Percentiles rank a stretch among this genome's conserved stretches.
phyloP scores from a whole-genome alignment of 1,140 invertebrate genomes.

The Microplitis demolitor region DNA sequence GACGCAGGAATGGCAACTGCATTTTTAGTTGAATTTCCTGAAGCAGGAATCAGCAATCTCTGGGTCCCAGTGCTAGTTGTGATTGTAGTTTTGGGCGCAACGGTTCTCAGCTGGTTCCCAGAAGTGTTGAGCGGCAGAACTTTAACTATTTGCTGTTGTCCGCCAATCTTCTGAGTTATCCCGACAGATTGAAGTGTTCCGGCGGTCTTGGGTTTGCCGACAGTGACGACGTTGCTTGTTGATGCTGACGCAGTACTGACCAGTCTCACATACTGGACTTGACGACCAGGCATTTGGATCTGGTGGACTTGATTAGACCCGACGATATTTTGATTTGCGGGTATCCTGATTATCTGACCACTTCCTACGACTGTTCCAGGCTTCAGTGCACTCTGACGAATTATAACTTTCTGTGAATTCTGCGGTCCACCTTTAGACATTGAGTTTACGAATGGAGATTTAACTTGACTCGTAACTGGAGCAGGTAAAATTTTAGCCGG shows the following conservation, averaged over 20 bases:
- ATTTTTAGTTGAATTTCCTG: constrained; percentile 49
- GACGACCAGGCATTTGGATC: constrained; percentile 73
- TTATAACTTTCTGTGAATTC: constrained; percentile 65
- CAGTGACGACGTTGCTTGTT: constrained; percentile 55
- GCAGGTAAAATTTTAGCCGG: constrained; percentile 74
- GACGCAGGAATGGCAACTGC: constrained; percentile 57
- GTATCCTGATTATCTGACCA: constrained; percentile 69
- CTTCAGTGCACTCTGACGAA: constrained; percentile 60
- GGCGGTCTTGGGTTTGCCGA: constrained; percentile 54
- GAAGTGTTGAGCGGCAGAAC: constrained; percentile 54
- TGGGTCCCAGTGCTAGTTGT: constrained; percentile 39
- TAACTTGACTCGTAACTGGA: constrained; percentile 60
- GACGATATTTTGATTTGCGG: constrained; percentile 61
- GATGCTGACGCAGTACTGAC: constrained; percentile 63
- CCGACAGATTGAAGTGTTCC: constrained; percentile 51
- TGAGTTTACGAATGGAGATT: constrained; percentile 45
- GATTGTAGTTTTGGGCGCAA: constrained; percentile 55
- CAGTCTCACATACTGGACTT: constrained; percentile 75
- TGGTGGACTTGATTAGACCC: constrained; percentile 68
- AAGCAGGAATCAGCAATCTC: constrained; percentile 58
- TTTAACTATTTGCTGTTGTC: constrained; percentile 56
- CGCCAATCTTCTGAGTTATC: constrained; percentile 52
- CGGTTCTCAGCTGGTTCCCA: constrained; percentile 52
- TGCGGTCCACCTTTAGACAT: constrained; percentile 56
- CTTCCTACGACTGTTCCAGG: constrained; percentile 53